Evolutionary conservation across 2,113 vertebrate genomes (phyloP), one percentile per base, ranked within the genome.

Genomic region (Cynopterus brachyotis): DNA sequence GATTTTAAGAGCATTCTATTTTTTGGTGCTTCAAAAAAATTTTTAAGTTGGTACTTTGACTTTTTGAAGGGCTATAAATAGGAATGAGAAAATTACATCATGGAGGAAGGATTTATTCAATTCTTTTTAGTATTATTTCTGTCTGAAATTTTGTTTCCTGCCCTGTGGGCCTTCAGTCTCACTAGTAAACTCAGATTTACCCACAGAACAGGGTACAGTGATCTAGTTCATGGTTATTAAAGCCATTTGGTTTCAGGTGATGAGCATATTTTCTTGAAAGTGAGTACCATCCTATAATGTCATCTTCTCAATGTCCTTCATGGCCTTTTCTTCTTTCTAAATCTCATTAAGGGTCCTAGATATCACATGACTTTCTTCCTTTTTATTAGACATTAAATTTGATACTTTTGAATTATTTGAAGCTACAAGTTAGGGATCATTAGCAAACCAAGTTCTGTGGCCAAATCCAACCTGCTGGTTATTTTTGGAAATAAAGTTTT

Each of bases 401-500:
- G 40, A 76, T 50, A 28, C 70, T 53, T 96, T 91, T 26, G 45
- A 81, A 55, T 89, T 87, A 75, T 89, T 80, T 84, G 30, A 91
- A 40, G 6, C 50, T 88, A 35, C 55, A 28, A 8, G 28, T 89
- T 37, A 94, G 4, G 30, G 26, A 57, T 93, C 12, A 80, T 93
- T 12, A 80, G 37, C 40, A 91, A 73, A 70, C 50, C 37, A 89
- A 53, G 59, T 17, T 24, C 47, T 16, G 26, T 16, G 67, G 32
- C 30, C 55, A 83, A 91, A 76, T 87, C 19, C 10, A 92, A n/a
- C 26, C 42, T 62, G 37, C 15, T 59, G 37, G 1, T 95, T 90
- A n/a, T 30, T 94, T 95, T 69, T 89, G 70, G 47, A 95, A 95
- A 62, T 76, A 88, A 90, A 55, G 45, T 81, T 62, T 91, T 62